Percentiles rank a stretch among this genome's conserved stretches.
Conservation (phyloP, 2,797 vertebrate genomes). For the Urocyon cinereoargenteus region DNA sequence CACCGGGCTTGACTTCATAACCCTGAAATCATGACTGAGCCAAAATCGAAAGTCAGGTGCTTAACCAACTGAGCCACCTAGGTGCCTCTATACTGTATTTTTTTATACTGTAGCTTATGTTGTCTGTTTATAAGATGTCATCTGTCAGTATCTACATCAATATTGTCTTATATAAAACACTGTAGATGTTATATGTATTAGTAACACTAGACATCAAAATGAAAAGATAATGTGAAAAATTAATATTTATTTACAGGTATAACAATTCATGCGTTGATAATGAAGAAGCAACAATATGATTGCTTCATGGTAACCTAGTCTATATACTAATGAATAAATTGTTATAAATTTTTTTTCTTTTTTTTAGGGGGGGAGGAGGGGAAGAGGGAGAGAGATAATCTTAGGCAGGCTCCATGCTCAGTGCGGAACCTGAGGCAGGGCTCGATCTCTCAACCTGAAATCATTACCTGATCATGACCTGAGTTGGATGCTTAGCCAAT, state of each 20-base stretch:
- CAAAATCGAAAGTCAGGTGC: neutral
- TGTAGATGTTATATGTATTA: neutral
- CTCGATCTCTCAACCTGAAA: neutral
- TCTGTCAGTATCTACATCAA: neutral
- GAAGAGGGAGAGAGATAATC: neutral
- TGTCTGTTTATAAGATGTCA: neutral
- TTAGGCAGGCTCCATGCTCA: neutral
- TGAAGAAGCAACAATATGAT: neutral
- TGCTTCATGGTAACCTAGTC: neutral
- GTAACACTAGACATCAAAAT: neutral
- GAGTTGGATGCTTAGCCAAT: neutral
- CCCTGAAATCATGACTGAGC: neutral
- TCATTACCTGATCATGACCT: neutral
- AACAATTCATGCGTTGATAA: neutral
- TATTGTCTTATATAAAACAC: neutral
- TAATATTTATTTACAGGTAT: neutral
- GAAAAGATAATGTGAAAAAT: neutral
- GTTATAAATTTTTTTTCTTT: neutral
- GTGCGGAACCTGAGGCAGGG: neutral
- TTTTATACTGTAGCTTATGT: neutral
- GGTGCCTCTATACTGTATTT: neutral
- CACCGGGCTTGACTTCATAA: neutral
- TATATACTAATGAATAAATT: neutral
- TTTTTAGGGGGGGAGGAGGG: neutral
- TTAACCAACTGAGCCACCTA: neutral